Evolutionary conservation across 1,140 invertebrate genomes (phyloP), one percentile per base, ranked within the genome.

Genomic region (Arctopsyche grandis): DNA sequence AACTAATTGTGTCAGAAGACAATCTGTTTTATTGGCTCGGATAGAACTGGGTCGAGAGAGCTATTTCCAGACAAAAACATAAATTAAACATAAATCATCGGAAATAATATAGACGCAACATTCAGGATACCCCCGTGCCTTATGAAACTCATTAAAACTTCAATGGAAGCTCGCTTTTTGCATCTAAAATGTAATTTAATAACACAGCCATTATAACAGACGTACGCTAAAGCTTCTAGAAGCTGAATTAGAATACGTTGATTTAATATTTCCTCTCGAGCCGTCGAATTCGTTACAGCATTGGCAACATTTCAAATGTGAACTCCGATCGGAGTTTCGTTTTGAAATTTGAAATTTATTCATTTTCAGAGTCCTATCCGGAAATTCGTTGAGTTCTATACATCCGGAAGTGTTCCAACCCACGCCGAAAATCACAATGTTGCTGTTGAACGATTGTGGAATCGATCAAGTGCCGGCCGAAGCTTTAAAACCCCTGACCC

Each of bases 361-460:
- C 16, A 52, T 52, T 89, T 90, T 81, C 87, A 91, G 90, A 84
- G 87, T 90, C 69, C 84, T 91, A 77, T 89, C 88, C 60, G 89
- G 91, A 84, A 91, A 91, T 86, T 88, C 87, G 83, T 84, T 91
- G 83, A 86, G 86, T 79, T 85, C 85, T 81, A 89, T 91, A 80
- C 89, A 90, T 85, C 86, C 87, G 75, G 85, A 87, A 81, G 86
- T 89, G 76, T 91, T 91, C 85, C 83, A 86, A 75, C 87, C 86
- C 77, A 87, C 89, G 79, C 83, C 82, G 63, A 87, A 88, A 81
- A 84, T 91, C 73, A 91, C 90, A 84, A 87, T 89, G 84, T 85
- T 91, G 85, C 89, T 88, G 76, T 84, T 91, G 77, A 89, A 90
- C 85, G 89, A 89, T 81, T 91, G 90, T 82, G 87, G 86, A 79